Percentiles rank a stretch among this genome's conserved stretches.
These are phyloP conservation scores for Eueremaeus valkanovi DNA, from an alignment of 2,888 invertebrate species.

Conservation along the genomic window DNA sequence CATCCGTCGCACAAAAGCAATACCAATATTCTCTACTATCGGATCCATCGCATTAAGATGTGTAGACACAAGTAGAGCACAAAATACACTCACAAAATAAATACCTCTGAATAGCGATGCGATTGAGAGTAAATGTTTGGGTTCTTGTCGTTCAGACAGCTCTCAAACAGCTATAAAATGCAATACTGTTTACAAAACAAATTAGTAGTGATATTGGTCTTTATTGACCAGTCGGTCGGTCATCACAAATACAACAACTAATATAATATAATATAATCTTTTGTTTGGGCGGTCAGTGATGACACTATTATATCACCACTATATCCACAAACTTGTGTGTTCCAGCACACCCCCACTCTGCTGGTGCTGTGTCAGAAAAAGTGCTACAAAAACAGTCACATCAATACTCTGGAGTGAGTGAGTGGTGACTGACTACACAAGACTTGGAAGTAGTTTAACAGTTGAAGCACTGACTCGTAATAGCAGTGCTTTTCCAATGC, in stretches of 20 bases:
- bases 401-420: neutral
- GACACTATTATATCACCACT: slow-evolving; percentile 27
- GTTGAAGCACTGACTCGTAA: no score
- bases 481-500: slow-evolving; percentile 7
- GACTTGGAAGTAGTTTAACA: neutral
- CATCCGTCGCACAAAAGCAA: slow-evolving; percentile 32
- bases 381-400: neutral
- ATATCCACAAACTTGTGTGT: neutral
- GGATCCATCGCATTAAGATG: slow-evolving; percentile 12
- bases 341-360: neutral
- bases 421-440: no score
- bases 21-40: neutral
- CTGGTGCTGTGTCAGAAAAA: neutral
- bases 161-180: neutral
- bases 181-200: neutral
- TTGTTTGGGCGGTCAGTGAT: neutral
- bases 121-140: slow-evolving; percentile 7
- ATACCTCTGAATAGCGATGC: neutral
- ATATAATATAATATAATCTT: neutral
- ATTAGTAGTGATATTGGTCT: neutral
- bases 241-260: slow-evolving; percentile 10
- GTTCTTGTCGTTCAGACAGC: neutral
- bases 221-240: slow-evolving; percentile 13
- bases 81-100: slow-evolving; percentile 29
- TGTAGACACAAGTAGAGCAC: slow-evolving; percentile 18